Conservation (phyloP, 2,888 invertebrate genomes). For the Eupithecia abbreviata region DNA sequence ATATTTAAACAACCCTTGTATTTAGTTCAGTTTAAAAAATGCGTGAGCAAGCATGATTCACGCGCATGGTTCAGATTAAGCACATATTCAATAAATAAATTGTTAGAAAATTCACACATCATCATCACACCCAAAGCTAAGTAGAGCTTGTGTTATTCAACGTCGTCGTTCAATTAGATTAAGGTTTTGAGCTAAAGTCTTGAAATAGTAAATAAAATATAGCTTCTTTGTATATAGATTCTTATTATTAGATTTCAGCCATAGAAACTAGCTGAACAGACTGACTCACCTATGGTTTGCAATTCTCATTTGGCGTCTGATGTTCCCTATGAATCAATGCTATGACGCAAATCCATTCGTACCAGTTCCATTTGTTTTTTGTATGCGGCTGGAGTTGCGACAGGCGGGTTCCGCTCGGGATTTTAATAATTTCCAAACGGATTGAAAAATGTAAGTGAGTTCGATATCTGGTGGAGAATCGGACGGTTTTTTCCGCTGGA, state of each 20-base stretch:
- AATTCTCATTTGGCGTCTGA: not conserved
- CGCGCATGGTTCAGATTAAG: not conserved
- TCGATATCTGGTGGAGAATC: constrained; percentile 39
- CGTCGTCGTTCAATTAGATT: too few relatives aligned
- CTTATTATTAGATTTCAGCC: not conserved
- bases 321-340: not conserved
- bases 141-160: too few relatives aligned
- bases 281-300: not conserved
- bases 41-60: not conserved
- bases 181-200: too few relatives aligned
- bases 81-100: not conserved
- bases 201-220: too few relatives aligned
- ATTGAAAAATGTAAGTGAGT: constrained; percentile 58
- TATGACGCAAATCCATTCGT: not conserved
- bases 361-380: constrained; percentile 32
- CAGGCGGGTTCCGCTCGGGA: constrained; percentile 53
- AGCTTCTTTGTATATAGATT: not conserved
- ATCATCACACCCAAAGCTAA: too few relatives aligned
- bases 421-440: constrained; percentile 73
- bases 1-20: too few relatives aligned
- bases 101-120: too few relatives aligned
- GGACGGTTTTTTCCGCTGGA: constrained; percentile 31
- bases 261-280: not conserved
- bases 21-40: not conserved
- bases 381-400: constrained; percentile 47